These are phyloP conservation scores for Zonotrichia albicollis DNA, from an alignment of 2,797 vertebrate species.

Conservation along the genomic window DNA sequence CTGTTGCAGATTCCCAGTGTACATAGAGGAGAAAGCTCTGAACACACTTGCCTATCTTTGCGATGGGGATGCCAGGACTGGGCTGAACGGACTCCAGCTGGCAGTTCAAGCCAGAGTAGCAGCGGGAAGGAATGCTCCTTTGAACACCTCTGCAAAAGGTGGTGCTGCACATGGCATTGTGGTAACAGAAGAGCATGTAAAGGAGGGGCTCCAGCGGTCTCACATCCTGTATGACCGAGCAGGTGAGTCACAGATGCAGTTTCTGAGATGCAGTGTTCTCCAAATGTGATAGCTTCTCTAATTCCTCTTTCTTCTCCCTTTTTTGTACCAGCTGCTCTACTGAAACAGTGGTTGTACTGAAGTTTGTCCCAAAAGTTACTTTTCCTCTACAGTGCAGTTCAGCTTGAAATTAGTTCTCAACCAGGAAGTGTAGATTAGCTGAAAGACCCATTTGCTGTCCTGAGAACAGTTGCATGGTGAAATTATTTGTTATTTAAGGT, in stretches of 20 bases:
- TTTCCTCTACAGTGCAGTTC: neutral
- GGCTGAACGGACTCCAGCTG: slow-evolving; percentile 92
- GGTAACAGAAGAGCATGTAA: slow-evolving; percentile 89
- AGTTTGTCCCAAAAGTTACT: neutral
- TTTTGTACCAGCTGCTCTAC: neutral
- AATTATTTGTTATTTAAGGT: neutral
- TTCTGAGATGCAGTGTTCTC: neutral
- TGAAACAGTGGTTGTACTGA: neutral
- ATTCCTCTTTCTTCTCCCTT: neutral
- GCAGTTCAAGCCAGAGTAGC: slow-evolving; percentile 88
- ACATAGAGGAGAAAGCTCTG: slow-evolving; percentile 89
- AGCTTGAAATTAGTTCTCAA: neutral
- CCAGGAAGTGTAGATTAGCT: neutral
- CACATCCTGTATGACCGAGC: slow-evolving; percentile 97
- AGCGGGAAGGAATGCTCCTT: slow-evolving; percentile 32
- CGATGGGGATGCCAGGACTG: slow-evolving; percentile 91
- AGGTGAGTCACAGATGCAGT: slow-evolving; percentile 74
- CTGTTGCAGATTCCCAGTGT: slow-evolving; percentile 79
- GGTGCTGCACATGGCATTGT: slow-evolving; percentile 67
- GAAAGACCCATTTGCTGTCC: neutral
- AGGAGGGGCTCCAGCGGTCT: slow-evolving; percentile 94
- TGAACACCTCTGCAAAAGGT: slow-evolving; percentile 8
- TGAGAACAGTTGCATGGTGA: neutral
- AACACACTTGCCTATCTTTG: slow-evolving; percentile 91
- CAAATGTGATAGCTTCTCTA: neutral